A percentile compares a stretch with the other conserved stretches of the same genome.
phyloP scores from a whole-genome alignment of 1,140 invertebrate species.

The Aphelenchoides besseyi region DNA sequence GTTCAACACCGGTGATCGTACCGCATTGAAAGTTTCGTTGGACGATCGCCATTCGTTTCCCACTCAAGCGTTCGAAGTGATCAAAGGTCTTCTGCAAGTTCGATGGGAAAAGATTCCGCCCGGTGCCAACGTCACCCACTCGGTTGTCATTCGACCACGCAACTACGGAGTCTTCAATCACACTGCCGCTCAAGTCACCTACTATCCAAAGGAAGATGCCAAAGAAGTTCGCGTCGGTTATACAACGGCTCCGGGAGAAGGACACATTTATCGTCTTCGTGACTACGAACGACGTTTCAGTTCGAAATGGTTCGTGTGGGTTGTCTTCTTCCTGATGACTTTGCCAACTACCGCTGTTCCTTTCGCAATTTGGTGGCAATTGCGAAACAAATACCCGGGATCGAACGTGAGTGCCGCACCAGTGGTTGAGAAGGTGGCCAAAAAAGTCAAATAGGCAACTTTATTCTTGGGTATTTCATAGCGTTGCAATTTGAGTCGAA shows the following conservation, averaged over 20 bases:
- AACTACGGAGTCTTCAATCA: slow-evolving; percentile 94
- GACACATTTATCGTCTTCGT: slow-evolving; percentile 81
- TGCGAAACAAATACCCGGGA: slow-evolving; percentile 29
- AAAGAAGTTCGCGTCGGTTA: slow-evolving; percentile 69
- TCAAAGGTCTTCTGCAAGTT: slow-evolving; percentile 59
- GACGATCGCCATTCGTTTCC: slow-evolving; percentile 62
- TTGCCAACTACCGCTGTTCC: slow-evolving; percentile 28
- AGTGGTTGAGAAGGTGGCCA: slow-evolving; percentile 2
- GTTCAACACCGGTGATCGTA: slow-evolving; percentile 67
- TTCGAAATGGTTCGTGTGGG: slow-evolving; percentile 94
- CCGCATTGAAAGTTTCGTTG: slow-evolving; percentile 57
- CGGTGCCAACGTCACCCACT: slow-evolving; percentile 70
- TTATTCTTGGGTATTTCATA: neutral
- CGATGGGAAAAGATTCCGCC: slow-evolving; percentile 44
- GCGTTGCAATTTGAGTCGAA: no score
- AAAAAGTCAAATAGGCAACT: slow-evolving; percentile 4
- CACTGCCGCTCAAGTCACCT: slow-evolving; percentile 85
- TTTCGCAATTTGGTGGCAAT: slow-evolving; percentile 33
- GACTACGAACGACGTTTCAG: slow-evolving; percentile 96
- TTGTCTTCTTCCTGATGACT: slow-evolving; percentile 83
- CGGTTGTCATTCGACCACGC: slow-evolving; percentile 82
- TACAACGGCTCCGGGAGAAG: slow-evolving; percentile 92
- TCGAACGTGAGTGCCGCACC: slow-evolving; percentile 15
- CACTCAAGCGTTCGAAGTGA: slow-evolving; percentile 60
- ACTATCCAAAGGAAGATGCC: slow-evolving; percentile 72